Evolutionary conservation across 64 coral and sea anemone genomes (phyloP).

Genomic region (Montipora cactus): DNA sequence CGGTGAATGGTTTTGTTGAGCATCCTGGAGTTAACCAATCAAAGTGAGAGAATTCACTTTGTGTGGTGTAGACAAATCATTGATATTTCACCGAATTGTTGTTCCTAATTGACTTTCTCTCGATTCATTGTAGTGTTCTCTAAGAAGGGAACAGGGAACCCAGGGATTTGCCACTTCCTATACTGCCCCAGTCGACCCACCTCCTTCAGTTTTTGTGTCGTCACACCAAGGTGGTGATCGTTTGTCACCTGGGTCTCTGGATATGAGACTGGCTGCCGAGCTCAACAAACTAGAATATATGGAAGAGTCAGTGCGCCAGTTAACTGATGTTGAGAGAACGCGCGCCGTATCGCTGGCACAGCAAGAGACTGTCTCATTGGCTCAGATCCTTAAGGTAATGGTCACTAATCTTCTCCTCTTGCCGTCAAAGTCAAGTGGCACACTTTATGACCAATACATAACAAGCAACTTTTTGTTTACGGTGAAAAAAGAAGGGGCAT

Average conservation of each 20-base stretch:
- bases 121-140: conserved; percentile 35
- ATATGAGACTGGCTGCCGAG: conserved; percentile 87
- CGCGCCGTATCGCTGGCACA: conserved; percentile 84
- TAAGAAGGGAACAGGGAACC: conserved; percentile 31
- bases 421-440: background rate
- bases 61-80: too few relatives aligned
- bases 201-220: conserved; percentile 55
- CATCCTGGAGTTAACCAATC: too few relatives aligned
- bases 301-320: conserved; percentile 93
- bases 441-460: too few relatives aligned
- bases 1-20: too few relatives aligned
- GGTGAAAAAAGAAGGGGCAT: too few relatives aligned
- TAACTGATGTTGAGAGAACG: conserved; percentile 91
- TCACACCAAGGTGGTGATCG: conserved; percentile 74
- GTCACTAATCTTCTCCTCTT: background rate
- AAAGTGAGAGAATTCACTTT: too few relatives aligned
- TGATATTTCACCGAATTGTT: too few relatives aligned
- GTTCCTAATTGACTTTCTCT: background rate
- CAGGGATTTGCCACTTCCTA: conserved; percentile 20
- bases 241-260: conserved; percentile 92
- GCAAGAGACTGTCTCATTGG: conserved; percentile 95
- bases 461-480: too few relatives aligned
- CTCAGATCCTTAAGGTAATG: conserved; percentile 94
- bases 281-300: conserved; percentile 94
- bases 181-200: background rate